Conservation (phyloP, 2,888 invertebrate species). For the Gymnosoma rotundatum region DNA sequence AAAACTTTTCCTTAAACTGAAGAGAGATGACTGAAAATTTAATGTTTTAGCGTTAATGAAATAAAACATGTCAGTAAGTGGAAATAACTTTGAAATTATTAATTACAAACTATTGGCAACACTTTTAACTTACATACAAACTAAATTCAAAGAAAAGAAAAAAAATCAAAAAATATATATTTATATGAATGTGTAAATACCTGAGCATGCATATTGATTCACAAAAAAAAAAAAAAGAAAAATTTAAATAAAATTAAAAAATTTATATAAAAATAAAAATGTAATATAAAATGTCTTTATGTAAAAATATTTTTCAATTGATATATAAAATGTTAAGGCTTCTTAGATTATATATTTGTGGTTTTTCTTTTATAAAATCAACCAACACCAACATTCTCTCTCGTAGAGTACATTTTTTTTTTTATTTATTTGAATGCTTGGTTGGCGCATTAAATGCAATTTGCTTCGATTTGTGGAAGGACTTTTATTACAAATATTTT, state of each 20-base stretch:
- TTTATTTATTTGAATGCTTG: conserved; percentile 65
- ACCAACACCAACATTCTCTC: conserved; percentile 70
- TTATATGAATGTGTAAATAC: conserved; percentile 43
- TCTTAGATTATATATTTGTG: conserved; percentile 34
- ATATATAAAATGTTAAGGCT: not conserved
- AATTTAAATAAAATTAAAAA: conserved; percentile 23
- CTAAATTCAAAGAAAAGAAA: conserved; percentile 8
- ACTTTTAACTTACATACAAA: not conserved
- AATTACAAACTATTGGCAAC: conserved; percentile 37
- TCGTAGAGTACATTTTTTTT: conserved; percentile 71
- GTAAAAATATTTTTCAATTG: not conserved
- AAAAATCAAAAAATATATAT: conserved; percentile 10
- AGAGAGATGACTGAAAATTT: not conserved
- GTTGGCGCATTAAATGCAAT: conserved; percentile 78
- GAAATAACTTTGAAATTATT: not conserved
- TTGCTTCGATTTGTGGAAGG: conserved; percentile 79
- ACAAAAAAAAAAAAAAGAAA: conserved; percentile 17
- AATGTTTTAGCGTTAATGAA: not conserved
- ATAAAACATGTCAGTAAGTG: not conserved
- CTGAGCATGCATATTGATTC: conserved; percentile 65
- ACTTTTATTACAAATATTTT: conserved; percentile 70
- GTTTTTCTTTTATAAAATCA: conserved; percentile 63
- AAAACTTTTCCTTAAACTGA: not conserved
- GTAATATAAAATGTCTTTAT: conserved; percentile 1
- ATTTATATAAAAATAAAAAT: not conserved